phyloP scores from a whole-genome alignment of 2,113 vertebrate genomes.

The Siphamia tubifer region DNA sequence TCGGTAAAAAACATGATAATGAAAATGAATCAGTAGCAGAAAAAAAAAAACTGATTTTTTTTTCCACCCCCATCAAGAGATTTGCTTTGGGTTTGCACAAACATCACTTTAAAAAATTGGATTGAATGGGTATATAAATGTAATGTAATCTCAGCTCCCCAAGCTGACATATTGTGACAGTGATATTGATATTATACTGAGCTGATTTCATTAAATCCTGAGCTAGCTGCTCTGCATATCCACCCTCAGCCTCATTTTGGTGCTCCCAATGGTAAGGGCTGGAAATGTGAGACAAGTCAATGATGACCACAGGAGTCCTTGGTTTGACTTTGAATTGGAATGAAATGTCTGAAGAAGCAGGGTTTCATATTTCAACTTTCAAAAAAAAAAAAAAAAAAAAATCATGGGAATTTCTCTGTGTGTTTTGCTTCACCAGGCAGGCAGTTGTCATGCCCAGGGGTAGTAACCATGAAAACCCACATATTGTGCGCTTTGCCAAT shows the following conservation, averaged over 20 bases:
- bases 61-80: constrained; percentile 8
- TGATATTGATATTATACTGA: constrained; percentile 32
- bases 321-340: constrained; percentile 4
- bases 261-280: not conserved
- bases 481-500: constrained; percentile 47
- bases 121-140: constrained; percentile 33
- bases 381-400: constrained; percentile 12
- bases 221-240: constrained; percentile 10
- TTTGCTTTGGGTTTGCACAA: constrained; percentile 6
- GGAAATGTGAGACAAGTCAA: constrained; percentile 14
- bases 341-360: not conserved
- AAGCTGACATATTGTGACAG: constrained; percentile 23
- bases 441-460: constrained; percentile 27
- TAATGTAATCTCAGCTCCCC: constrained; percentile 20
- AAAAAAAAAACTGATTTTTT: not conserved
- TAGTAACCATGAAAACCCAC: constrained; percentile 43
- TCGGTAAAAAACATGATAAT: too few species aligned
- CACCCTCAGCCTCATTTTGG: not conserved
- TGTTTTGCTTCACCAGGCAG: constrained; percentile 8
- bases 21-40: not conserved
- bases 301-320: constrained; percentile 22
- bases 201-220: constrained; percentile 40
- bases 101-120: constrained; percentile 21
- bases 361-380: not conserved
- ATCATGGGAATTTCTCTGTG: not conserved